Base-by-base conservation (phyloP, 2,797 vertebrate genomes). In the Smutsia gigantea region DNA sequence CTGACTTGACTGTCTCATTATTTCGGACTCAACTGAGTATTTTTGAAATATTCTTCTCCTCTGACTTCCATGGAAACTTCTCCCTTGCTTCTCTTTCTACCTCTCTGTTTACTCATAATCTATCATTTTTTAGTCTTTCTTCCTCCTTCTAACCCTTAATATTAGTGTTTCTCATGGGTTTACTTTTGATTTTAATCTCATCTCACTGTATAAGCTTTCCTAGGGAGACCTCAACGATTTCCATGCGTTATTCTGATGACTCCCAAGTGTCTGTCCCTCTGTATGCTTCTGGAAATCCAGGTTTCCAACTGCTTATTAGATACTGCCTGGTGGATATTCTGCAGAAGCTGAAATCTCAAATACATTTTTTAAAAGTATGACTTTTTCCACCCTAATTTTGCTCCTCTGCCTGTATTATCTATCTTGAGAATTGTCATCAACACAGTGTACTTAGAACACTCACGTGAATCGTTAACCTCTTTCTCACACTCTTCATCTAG, bases 171-270 rank as follows among this genome's bases (percentile, higher is more conserved):
- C 7, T 88, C 11, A 31, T 3, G 18, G 7, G 13, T 77, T 74
- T 78, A 31, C 61, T 90, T 94, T 63, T n/a, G 57, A 19, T 59
- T 96, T 86, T 64, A 29, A 74, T 92, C 19, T 86, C 66, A 55
- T 59, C 39, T 88, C 19, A 12, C 27, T 59, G 4, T 46, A 2
- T 69, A 61, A 59, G 6, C 23, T 88, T 51, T 92, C 31, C 18
- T 83, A 64, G 10, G 46, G 49, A 75, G 34, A 64, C 23, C 10
- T 61, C 18, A 29, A 1, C 12, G 39, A 34, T 96, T 94, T 94
- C 53, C 27, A 6, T 57, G 19, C 2, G 2, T 39, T 90, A 23
- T 4, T 9, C 53, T 15, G 4, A 42, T 53, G 66, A 49, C 74
- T 75, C 82, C 42, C 9, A 25, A 29, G 14, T 37, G 18, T 68